These are phyloP conservation scores for Diorhabda carinulata DNA, from an alignment of 1,140 invertebrate genomes.

Conservation along the genomic window DNA sequence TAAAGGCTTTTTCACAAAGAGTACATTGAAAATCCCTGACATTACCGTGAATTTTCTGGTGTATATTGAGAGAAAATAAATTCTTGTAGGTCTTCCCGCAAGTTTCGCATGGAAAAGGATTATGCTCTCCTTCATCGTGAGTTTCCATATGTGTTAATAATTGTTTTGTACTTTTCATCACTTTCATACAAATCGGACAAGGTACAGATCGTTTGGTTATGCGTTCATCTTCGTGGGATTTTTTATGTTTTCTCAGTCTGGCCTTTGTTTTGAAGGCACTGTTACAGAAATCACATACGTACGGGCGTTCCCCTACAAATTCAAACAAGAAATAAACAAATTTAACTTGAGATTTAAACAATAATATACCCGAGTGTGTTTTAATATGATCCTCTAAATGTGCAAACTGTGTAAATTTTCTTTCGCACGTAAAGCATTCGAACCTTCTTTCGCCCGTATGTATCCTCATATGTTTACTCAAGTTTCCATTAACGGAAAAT, in stretches of 20 bases:
- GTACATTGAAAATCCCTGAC: constrained; percentile 74
- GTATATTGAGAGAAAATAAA: constrained; percentile 32
- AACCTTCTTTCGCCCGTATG: constrained; percentile 41
- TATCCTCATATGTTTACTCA: constrained; percentile 41
- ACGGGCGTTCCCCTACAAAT: constrained; percentile 36
- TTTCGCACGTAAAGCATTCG: constrained; percentile 37
- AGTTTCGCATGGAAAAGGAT: constrained; percentile 33
- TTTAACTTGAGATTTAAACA: background rate
- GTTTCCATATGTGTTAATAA: constrained; percentile 33
- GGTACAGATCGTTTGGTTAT: constrained; percentile 25
- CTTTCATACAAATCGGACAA: constrained; percentile 35
- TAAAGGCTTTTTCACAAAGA: constrained; percentile 65
- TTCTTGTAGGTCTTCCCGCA: constrained; percentile 38
- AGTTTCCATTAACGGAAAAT: constrained; percentile 43
- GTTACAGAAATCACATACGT: constrained; percentile 35
- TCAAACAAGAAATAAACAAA: background rate
- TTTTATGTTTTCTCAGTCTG: constrained; percentile 36
- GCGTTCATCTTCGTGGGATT: constrained; percentile 30
- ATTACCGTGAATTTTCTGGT: constrained; percentile 59
- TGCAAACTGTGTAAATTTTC: constrained; percentile 41
- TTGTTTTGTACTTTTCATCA: constrained; percentile 33
- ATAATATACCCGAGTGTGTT: constrained; percentile 36
- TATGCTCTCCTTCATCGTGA: constrained; percentile 27
- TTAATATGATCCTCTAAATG: constrained; percentile 43
- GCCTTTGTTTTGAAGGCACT: constrained; percentile 39